phyloP scores from a whole-genome alignment of 53 echinoderm and acorn worm genomes.

The Crossaster papposus region DNA sequence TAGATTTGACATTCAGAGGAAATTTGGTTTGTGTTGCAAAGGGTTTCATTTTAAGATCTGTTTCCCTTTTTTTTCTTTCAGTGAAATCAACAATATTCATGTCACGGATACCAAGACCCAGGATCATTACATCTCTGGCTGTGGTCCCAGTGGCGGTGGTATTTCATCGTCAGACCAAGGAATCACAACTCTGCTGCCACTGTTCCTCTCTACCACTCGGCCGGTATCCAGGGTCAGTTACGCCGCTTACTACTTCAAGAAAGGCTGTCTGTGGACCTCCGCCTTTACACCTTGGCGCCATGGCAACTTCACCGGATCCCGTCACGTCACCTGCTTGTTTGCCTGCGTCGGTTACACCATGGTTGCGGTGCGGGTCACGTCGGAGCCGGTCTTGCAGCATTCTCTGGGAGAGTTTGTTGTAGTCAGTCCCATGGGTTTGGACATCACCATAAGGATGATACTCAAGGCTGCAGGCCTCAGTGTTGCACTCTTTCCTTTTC shows the following conservation, averaged over 20 bases:
- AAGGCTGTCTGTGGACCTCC: conserved; percentile 37
- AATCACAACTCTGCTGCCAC: background rate
- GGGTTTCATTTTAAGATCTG: too few relatives aligned
- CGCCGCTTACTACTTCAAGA: conserved; percentile 30
- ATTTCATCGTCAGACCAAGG: conserved; percentile 10
- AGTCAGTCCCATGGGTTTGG: background rate
- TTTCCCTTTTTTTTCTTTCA: background rate
- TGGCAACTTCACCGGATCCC: conserved; percentile 38
- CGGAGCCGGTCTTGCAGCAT: background rate
- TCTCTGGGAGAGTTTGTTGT: background rate
- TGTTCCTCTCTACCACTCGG: conserved; percentile 3
- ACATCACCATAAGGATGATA: conserved; percentile 5
- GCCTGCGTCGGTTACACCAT: conserved; percentile 31
- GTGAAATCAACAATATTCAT: conserved; percentile 34
- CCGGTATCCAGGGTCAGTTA: conserved; percentile 19
- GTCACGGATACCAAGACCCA: conserved; percentile 42
- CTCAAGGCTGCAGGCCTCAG: background rate
- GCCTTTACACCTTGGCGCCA: conserved; percentile 28
- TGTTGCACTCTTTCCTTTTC: background rate
- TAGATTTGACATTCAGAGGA: too few relatives aligned
- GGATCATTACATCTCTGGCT: conserved; percentile 4
- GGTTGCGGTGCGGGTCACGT: conserved; percentile 26
- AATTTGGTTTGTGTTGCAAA: too few relatives aligned
- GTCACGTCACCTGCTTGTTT: conserved; percentile 45
- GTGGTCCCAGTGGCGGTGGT: conserved; percentile 8